These are phyloP conservation scores for Tragelaphus imberbis DNA, from an alignment of 2,113 vertebrate genomes.

Conservation along the genomic window DNA sequence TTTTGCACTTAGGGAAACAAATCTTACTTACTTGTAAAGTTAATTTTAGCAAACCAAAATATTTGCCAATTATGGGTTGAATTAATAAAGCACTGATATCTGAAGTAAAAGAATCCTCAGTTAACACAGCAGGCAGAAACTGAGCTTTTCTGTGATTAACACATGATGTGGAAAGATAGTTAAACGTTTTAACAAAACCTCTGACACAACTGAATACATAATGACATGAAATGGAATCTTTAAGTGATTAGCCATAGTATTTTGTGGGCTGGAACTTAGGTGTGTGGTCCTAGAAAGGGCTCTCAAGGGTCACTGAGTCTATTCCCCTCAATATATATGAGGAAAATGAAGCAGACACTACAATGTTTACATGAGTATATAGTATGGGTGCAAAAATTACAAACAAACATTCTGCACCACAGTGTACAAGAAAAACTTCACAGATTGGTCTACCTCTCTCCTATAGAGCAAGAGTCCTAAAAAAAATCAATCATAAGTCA, in stretches of 20 bases:
- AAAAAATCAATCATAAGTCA: neutral
- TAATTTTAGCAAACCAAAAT: neutral
- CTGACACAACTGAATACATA: neutral
- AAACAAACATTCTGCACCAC: neutral
- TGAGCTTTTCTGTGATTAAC: neutral
- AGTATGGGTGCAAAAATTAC: neutral
- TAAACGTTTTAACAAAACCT: neutral
- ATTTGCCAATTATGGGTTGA: neutral
- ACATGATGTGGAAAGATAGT: neutral
- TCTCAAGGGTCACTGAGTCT: neutral
- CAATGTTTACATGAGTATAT: neutral
- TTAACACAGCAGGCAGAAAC: neutral
- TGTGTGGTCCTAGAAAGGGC: neutral
- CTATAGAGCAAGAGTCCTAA: neutral
- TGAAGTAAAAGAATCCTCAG: neutral
- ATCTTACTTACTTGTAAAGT: neutral
- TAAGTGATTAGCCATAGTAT: neutral
- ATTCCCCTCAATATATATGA: neutral
- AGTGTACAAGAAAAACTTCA: neutral
- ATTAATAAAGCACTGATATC: neutral
- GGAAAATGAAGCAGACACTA: neutral
- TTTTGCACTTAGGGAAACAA: neutral
- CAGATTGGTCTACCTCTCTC: neutral
- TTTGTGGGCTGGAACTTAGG: neutral
- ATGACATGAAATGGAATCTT: neutral